A percentile compares a stretch with the other conserved stretches of the same genome.
Conservation (phyloP, 2,888 invertebrate genomes). For the Masnerella sp. region DNA sequence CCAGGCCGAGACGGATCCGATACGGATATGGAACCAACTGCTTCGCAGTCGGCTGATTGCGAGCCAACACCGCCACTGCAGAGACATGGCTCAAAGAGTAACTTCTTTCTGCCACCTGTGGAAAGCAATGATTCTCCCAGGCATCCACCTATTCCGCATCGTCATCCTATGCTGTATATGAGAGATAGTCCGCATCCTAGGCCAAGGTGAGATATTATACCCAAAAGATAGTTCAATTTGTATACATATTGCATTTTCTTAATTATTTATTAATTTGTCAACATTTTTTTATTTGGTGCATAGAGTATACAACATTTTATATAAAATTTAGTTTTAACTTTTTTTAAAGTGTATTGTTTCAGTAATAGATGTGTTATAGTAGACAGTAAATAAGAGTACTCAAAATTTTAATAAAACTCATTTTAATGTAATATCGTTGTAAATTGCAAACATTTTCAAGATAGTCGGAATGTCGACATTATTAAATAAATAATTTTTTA, state of each 20-base stretch:
- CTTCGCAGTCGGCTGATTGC: slow-evolving; percentile 94
- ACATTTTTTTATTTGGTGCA: too few relatives aligned
- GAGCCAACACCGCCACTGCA: slow-evolving; percentile 93
- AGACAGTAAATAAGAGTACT: too few relatives aligned
- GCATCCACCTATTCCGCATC: slow-evolving; percentile 76
- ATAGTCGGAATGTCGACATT: too few relatives aligned
- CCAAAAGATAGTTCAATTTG: not conserved
- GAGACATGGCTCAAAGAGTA: slow-evolving; percentile 90
- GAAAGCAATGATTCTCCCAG: slow-evolving; percentile 78
- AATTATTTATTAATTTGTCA: not conserved
- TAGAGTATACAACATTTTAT: too few relatives aligned
- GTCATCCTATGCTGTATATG: slow-evolving; percentile 81
- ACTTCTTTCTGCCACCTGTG: slow-evolving; percentile 89
- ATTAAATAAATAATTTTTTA: too few relatives aligned
- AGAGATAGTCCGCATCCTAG: slow-evolving; percentile 90
- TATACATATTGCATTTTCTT: slow-evolving; percentile 27
- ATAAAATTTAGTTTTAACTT: too few relatives aligned
- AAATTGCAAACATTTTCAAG: too few relatives aligned
- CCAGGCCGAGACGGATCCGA: slow-evolving; percentile 90
- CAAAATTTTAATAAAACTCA: too few relatives aligned
- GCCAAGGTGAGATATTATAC: slow-evolving; percentile 79
- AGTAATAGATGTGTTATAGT: too few relatives aligned
- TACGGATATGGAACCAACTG: slow-evolving; percentile 92
- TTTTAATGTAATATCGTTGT: too few relatives aligned
- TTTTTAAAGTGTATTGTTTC: too few relatives aligned